phyloP scores from a whole-genome alignment of 2,113 vertebrate genomes.

The Austrofundulus limnaeus region DNA sequence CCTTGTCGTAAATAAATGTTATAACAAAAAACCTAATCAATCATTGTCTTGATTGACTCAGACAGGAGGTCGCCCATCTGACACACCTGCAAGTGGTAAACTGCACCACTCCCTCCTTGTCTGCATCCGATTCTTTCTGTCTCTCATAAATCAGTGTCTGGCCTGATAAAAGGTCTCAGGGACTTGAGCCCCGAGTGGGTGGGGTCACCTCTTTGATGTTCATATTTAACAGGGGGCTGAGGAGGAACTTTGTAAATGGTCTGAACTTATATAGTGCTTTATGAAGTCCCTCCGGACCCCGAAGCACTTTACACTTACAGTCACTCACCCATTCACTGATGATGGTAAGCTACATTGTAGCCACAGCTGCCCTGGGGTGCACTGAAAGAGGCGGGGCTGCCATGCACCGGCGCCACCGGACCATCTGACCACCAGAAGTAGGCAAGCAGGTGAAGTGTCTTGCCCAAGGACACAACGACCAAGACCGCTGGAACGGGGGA shows the following conservation, averaged over 20 bases:
- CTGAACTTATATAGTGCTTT: too few species aligned
- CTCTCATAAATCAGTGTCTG: slow-evolving; percentile 18
- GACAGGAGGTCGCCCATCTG: not conserved
- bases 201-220: slow-evolving; percentile 18
- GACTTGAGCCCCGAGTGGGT: slow-evolving; percentile 47
- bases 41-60: slow-evolving; percentile 26
- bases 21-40: slow-evolving; percentile 11
- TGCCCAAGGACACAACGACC: too few species aligned
- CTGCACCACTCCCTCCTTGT: slow-evolving; percentile 1
- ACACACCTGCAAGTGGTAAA: slow-evolving; percentile 42
- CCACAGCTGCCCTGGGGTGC: too few species aligned
- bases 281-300: too few species aligned
- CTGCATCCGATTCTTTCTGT: not conserved
- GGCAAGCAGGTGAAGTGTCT: too few species aligned
- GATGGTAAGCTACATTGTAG: too few species aligned
- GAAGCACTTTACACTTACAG: too few species aligned
- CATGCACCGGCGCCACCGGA: too few species aligned
- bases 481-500: too few species aligned
- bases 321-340: too few species aligned
- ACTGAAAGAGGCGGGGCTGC: too few species aligned
- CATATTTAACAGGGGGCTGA: slow-evolving; percentile 5
- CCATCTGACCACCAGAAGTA: too few species aligned
- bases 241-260: not conserved
- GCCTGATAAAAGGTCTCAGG: slow-evolving; percentile 14
- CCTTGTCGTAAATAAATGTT: slow-evolving; percentile 12